Conservation (phyloP, 2,113 vertebrate species). For the Embiotoca jacksoni region DNA sequence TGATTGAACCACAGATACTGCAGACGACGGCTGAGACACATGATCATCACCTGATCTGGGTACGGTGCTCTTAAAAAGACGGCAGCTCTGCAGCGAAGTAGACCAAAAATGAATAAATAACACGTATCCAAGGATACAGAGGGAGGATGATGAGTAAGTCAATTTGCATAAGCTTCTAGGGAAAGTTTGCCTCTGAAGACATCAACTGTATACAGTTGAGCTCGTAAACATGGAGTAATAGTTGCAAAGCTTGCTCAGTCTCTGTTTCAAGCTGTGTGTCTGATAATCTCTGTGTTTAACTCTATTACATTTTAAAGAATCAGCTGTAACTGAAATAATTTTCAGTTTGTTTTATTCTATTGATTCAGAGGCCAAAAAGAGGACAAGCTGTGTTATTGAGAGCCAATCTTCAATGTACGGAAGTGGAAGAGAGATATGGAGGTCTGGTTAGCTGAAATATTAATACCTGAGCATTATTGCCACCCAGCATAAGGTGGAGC, state of each 20-base stretch:
- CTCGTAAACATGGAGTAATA: constrained; percentile 25
- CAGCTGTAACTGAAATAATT: constrained; percentile 2
- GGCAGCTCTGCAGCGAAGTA: constrained; percentile 35
- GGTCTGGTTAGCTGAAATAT: constrained; percentile 70
- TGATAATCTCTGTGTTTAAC: not conserved
- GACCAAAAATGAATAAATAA: constrained; percentile 58
- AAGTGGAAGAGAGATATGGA: constrained; percentile 1
- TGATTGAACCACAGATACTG: constrained; percentile 27
- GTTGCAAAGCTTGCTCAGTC: constrained; percentile 4
- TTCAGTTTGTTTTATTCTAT: not conserved
- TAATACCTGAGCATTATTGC: constrained; percentile 67
- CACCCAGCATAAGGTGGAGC: constrained; percentile 51
- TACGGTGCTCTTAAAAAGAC: constrained; percentile 34
- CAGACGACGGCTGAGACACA: constrained; percentile 35
- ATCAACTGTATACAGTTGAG: constrained; percentile 24
- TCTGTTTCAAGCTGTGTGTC: constrained; percentile 12
- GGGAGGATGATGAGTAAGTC: constrained; percentile 59
- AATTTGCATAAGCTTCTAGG: constrained; percentile 65
- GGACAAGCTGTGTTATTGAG: not conserved
- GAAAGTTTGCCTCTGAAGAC: constrained; percentile 61
- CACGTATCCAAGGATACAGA: constrained; percentile 65
- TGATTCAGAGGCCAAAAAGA: not conserved
- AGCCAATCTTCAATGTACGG: not conserved
- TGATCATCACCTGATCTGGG: constrained; percentile 51
- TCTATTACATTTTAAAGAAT: not conserved